Evolutionary conservation across 2,888 invertebrate genomes (phyloP), one percentile per base, ranked within the genome.

Genomic region (Endomychus coccineus): DNA sequence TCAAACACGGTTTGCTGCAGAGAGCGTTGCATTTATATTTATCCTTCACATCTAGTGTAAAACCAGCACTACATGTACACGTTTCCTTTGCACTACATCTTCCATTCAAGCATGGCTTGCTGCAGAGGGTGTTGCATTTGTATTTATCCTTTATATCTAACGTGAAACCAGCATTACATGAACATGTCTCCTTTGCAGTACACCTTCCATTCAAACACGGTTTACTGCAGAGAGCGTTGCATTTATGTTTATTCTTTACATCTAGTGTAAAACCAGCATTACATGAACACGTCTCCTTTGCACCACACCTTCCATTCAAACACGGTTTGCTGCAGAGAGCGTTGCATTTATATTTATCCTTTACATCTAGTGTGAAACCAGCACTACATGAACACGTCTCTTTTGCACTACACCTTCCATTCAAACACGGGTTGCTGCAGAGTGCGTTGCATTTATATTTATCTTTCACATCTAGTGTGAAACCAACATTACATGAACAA

Each of bases 161-260:
- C 1, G 64, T 44, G 38, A 71, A 77, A 25, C 78, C 78, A 7
- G 62, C 41, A 36, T 71, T 69, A 43, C 78, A 78, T 2, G 49
- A 44, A 36, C 68, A 67, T 2, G 32, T 45, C 11, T 62, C 54
- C 0, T 63, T 64, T 2, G 49, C 53, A 1, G 50, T 49, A 34
- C 67, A 67, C 9, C 40, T 35, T 7, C 66, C 65, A 33, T 65
- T 52, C 3, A 45, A 10, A 33, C 58, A 58, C 9, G 40, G 27
- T 24, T 40, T 37, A 3, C 31, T 27, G 28, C 58, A 59, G 10
- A 33, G 32, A 7, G 55, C 52, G 13, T 34, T 27, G 27, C 34
- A 48, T 23, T 31, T 58, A 14, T 25, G 36, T 45, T 55, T 34
- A 51, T 56, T 30, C 6, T 34, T 37, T 3, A 29, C 11, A 35